A percentile compares a stretch with the other conserved stretches of the same genome.
Evolutionary conservation across 2,888 invertebrate species (phyloP).

Genomic region (Caradrina clavipalpis): DNA sequence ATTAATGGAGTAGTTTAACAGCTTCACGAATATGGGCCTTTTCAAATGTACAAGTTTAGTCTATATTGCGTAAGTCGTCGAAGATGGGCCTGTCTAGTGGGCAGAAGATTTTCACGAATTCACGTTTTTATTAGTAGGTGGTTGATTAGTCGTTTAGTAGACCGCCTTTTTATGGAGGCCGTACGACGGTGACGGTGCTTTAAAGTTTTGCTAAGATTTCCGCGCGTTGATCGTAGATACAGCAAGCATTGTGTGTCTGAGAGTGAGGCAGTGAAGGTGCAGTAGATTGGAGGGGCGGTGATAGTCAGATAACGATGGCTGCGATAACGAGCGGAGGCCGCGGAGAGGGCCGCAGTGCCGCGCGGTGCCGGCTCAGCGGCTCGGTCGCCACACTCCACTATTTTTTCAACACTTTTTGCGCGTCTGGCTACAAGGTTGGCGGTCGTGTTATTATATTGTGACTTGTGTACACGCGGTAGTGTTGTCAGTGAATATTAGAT

Average conservation of each 20-base stretch:
- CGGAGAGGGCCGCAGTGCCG: constrained; percentile 63
- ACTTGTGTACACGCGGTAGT: constrained; percentile 43
- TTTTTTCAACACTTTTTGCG: constrained; percentile 71
- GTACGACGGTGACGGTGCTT: constrained; percentile 32
- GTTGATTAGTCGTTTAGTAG: constrained; percentile 12
- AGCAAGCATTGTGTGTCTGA: constrained; percentile 55
- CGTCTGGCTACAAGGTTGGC: constrained; percentile 70
- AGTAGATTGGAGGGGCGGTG: constrained; percentile 77
- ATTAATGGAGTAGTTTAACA: constrained; percentile 26
- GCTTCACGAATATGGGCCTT: constrained; percentile 34
- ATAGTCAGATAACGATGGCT: constrained; percentile 83
- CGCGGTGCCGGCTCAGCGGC: constrained; percentile 48
- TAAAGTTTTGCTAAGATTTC: constrained; percentile 48
- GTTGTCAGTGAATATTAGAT: constrained; percentile 52
- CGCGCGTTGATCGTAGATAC: constrained; percentile 66
- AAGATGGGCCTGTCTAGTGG: constrained; percentile 33
- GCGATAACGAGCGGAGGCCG: constrained; percentile 82
- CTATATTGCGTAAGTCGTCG: constrained; percentile 33
- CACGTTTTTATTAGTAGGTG: constrained; percentile 32
- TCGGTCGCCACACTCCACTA: constrained; percentile 52
- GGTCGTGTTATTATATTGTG: constrained; percentile 67
- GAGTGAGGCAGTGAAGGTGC: constrained; percentile 73
- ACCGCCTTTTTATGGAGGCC: constrained; percentile 31
- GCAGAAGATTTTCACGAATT: constrained; percentile 42
- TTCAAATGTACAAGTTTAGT: constrained; percentile 21